Evolutionary conservation across 2,113 vertebrate species (phyloP).

Genomic region (Rhinolophus sinicus): DNA sequence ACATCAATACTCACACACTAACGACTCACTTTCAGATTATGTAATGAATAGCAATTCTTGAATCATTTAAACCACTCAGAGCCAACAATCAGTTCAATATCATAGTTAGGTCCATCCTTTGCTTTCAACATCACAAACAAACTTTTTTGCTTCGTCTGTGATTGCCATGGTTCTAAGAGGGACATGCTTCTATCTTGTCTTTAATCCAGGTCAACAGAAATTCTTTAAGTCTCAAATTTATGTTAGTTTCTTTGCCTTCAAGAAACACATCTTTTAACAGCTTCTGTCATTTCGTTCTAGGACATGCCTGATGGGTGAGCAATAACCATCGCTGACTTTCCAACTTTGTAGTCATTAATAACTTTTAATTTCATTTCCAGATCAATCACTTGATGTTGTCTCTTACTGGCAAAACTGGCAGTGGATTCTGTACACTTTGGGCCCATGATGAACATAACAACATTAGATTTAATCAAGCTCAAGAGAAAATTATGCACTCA

Average conservation of each 20-base stretch:
- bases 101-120: neutral
- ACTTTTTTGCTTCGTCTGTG: neutral
- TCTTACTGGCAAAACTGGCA: neutral
- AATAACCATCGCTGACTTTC: neutral
- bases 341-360: neutral
- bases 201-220: neutral
- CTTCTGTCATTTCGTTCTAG: neutral
- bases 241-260: neutral
- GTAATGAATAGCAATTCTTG: neutral
- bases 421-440: neutral
- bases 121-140: neutral
- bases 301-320: neutral
- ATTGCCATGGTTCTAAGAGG: neutral
- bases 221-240: neutral
- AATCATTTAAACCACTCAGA: neutral
- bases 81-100: neutral
- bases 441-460: neutral
- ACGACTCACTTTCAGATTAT: neutral
- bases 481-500: neutral
- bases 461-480: neutral
- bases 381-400: neutral
- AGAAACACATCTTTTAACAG: neutral
- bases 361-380: neutral
- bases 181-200: neutral
- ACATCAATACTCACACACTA: too few species aligned